These are phyloP conservation scores for Megalopta genalis DNA, from an alignment of 1,140 invertebrate genomes.

Conservation along the genomic window DNA sequence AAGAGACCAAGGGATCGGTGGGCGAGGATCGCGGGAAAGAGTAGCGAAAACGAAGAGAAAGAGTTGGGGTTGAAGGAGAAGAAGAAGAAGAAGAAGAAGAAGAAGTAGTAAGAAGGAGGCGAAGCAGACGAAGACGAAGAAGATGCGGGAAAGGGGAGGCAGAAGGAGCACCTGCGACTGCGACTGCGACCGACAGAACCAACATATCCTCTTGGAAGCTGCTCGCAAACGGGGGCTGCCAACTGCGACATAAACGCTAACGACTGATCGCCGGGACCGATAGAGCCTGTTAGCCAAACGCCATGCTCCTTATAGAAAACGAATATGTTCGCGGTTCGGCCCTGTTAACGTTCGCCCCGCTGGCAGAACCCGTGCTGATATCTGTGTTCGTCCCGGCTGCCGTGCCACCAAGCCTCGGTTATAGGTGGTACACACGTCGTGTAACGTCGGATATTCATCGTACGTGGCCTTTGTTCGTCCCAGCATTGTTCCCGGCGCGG, in stretches of 20 bases:
- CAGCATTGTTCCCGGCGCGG: constrained; percentile 44
- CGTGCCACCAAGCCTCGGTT: constrained; percentile 11
- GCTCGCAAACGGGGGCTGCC: constrained; percentile 34
- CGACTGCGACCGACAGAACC: not conserved
- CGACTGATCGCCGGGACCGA: constrained; percentile 66
- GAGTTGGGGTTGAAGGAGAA: not conserved
- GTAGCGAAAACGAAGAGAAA: not conserved
- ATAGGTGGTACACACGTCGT: constrained; percentile 52
- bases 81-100: not conserved
- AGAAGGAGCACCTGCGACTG: constrained; percentile 34
- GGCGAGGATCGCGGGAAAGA: no score
- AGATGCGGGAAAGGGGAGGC: not conserved
- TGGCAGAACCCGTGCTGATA: constrained; percentile 49
- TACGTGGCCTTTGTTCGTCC: constrained; percentile 51
- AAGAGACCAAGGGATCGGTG: no score
- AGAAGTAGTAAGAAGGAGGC: no score
- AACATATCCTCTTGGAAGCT: constrained; percentile 18
- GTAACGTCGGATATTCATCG: constrained; percentile 60
- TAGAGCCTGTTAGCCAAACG: constrained; percentile 70
- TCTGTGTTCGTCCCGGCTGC: constrained; percentile 55
- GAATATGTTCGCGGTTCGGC: constrained; percentile 67
- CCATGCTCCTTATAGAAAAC: constrained; percentile 69
- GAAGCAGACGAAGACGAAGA: not conserved
- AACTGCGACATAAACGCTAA: constrained; percentile 65
- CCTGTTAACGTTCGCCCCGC: constrained; percentile 50